Evolutionary conservation across 2,797 vertebrate species (phyloP).

Genomic region (Neosilurus mollespiculum): DNA sequence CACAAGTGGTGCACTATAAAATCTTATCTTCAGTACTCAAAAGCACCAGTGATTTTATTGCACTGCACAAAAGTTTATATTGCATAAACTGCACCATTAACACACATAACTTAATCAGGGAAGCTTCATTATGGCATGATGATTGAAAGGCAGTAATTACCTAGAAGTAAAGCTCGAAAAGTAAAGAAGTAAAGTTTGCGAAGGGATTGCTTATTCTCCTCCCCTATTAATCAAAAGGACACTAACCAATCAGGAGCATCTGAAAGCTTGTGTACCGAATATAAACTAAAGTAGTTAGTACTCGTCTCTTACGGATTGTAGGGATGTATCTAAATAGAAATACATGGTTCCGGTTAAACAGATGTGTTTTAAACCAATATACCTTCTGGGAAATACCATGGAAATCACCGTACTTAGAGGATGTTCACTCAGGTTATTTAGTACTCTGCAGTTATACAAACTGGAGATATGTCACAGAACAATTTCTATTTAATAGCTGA

Average conservation of each 20-base stretch:
- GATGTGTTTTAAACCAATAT: background rate
- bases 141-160: slow-evolving; percentile 3
- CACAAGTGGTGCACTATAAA: slow-evolving; percentile 11
- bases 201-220: background rate
- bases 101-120: slow-evolving; percentile 27
- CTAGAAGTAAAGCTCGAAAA: background rate
- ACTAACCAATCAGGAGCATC: background rate
- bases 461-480: too few relatives aligned
- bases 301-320: background rate
- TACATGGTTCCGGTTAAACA: background rate
- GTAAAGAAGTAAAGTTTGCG: background rate
- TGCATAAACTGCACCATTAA: slow-evolving; percentile 31
- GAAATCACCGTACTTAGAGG: too few relatives aligned
- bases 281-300: background rate
- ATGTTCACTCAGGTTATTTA: too few relatives aligned
- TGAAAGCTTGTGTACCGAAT: background rate
- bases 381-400: too few relatives aligned
- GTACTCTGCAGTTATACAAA: too few relatives aligned
- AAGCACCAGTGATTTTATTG: slow-evolving; percentile 27
- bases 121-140: slow-evolving; percentile 14
- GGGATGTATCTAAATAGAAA: background rate
- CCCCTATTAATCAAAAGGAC: background rate
- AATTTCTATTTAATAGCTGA: too few relatives aligned
- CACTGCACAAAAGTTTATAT: slow-evolving; percentile 30
- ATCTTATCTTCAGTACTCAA: slow-evolving; percentile 13